Conservation (phyloP, 2,888 invertebrate species). For the Amphimallon solstitiale region DNA sequence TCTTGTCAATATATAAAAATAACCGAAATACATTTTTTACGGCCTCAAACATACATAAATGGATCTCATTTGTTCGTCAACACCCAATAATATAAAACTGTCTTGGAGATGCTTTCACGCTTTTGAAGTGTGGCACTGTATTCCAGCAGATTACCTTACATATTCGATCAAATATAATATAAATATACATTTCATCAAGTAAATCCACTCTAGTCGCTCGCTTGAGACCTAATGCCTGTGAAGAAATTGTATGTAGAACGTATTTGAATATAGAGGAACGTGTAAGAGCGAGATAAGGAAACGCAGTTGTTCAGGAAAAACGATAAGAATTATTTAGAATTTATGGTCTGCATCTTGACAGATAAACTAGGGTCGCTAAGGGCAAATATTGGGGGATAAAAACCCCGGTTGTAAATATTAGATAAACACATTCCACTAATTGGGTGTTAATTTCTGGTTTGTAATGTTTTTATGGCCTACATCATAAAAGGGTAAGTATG, state of each 20-base stretch:
- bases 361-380: conserved; percentile 39
- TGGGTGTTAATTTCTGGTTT: conserved; percentile 43
- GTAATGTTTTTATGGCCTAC: conserved; percentile 39
- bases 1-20: conserved; percentile 29
- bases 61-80: conserved; percentile 42
- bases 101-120: conserved; percentile 41
- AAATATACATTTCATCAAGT: conserved; percentile 13
- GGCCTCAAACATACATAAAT: conserved; percentile 7
- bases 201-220: neutral
- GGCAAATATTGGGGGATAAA: conserved; percentile 39
- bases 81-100: conserved; percentile 53
- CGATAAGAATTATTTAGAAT: conserved; percentile 35
- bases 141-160: neutral
- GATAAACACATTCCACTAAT: conserved; percentile 41
- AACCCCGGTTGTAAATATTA: conserved; percentile 39
- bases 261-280: neutral
- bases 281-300: conserved; percentile 17
- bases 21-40: conserved; percentile 31
- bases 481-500: conserved; percentile 32
- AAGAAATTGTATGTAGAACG: neutral
- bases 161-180: conserved; percentile 17
- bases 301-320: conserved; percentile 21
- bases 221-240: neutral
- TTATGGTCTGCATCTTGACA: conserved; percentile 40
- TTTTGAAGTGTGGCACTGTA: neutral